Percentiles rank a stretch among this genome's conserved stretches.
These are phyloP conservation scores for Bombycilla garrulus DNA, from an alignment of 2,113 vertebrate genomes.

Conservation along the genomic window DNA sequence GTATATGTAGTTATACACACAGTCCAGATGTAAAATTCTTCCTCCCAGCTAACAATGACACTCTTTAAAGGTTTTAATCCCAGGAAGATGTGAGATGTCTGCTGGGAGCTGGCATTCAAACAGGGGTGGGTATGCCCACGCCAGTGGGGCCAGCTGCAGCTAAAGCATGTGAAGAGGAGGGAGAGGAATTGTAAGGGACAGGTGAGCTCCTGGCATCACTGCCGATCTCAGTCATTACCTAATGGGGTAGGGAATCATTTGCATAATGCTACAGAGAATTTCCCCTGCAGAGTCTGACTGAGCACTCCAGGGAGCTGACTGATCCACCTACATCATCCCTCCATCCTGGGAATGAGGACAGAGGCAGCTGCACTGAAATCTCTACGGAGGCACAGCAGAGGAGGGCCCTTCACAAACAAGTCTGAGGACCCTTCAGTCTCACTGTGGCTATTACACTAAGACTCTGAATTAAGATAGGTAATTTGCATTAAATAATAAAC, in stretches of 20 bases:
- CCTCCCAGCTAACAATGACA: neutral
- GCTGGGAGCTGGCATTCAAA: neutral
- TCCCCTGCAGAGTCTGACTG: neutral
- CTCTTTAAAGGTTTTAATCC: neutral
- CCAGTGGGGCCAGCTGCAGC: neutral
- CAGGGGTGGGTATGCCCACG: neutral
- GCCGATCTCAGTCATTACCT: neutral
- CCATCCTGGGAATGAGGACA: neutral
- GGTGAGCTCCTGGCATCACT: neutral
- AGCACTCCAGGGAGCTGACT: neutral
- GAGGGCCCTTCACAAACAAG: neutral
- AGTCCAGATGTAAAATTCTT: neutral
- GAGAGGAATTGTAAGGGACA: neutral
- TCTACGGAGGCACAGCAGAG: neutral
- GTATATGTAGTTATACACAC: too few relatives aligned
- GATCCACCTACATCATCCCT: too few relatives aligned
- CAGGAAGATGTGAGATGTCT: neutral
- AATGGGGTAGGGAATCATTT: accelerated
- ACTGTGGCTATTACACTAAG: neutral
- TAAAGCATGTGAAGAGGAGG: neutral
- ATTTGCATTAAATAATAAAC: neutral
- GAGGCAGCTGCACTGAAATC: neutral
- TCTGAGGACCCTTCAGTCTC: neutral
- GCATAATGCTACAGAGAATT: neutral
- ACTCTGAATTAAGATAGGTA: neutral